A percentile compares a stretch with the other conserved stretches of the same genome.
phyloP scores from a whole-genome alignment of 2,113 vertebrate genomes.

The Thamnaconus septentrionalis region DNA sequence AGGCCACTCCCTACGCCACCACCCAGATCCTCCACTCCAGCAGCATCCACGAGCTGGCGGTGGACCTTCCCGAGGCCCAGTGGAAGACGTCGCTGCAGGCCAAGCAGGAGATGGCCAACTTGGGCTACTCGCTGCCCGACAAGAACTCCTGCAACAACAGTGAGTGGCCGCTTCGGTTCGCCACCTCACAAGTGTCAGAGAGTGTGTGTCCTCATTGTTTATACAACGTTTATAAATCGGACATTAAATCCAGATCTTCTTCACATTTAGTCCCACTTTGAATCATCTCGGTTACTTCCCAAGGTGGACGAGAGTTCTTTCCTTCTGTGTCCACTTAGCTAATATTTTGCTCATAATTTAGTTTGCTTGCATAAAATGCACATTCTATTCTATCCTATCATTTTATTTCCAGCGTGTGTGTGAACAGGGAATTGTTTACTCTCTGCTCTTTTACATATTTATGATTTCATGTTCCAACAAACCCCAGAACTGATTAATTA shows the following conservation, averaged over 20 bases:
- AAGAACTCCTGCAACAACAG: conserved; percentile 98
- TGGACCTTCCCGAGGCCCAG: conserved; percentile 93
- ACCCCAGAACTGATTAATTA: conserved; percentile 49
- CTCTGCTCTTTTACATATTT: conserved; percentile 58
- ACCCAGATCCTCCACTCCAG: conserved; percentile 97
- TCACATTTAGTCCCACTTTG: conserved; percentile 9
- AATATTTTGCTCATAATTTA: conserved; percentile 49
- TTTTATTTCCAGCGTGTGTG: conserved; percentile 25
- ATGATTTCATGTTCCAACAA: conserved; percentile 53
- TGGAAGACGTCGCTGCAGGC: conserved; percentile 96
- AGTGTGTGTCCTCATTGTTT: conserved; percentile 6
- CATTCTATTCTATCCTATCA: conserved; percentile 40
- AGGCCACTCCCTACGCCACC: conserved; percentile 96
- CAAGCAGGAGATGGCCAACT: conserved; percentile 92
- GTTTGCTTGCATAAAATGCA: conserved; percentile 51
- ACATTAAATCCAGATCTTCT: no score
- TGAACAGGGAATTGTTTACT: conserved; percentile 34
- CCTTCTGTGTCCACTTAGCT: conserved; percentile 29
- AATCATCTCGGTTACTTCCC: conserved; percentile 3
- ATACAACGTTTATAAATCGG: not conserved
- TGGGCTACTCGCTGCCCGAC: conserved; percentile 94
- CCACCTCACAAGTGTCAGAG: conserved; percentile 2
- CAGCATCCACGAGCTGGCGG: conserved; percentile 97
- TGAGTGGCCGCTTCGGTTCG: conserved; percentile 67
- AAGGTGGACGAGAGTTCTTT: conserved; percentile 14